Percentiles rank a stretch among this genome's conserved stretches.
Evolutionary conservation across 2,113 vertebrate species (phyloP).

Genomic region (Dicaeum eximium): DNA sequence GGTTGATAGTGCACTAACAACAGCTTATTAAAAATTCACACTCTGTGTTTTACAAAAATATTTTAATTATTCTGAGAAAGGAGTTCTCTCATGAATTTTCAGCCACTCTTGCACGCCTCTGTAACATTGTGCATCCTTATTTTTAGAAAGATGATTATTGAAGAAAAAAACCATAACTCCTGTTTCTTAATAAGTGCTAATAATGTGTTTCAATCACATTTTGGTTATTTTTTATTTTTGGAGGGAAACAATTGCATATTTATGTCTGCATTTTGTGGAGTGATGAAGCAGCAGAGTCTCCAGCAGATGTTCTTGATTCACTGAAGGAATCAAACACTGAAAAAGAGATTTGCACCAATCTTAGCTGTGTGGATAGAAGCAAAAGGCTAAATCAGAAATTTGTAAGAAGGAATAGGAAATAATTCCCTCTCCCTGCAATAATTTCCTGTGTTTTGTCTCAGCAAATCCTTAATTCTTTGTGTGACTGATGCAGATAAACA

Average conservation of each 20-base stretch:
- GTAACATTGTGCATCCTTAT: neutral
- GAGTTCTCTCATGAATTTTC: neutral
- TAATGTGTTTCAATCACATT: neutral
- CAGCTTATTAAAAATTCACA: neutral
- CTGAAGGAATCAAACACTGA: neutral
- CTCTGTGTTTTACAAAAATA: neutral
- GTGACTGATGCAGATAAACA: neutral
- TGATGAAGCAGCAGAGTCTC: neutral
- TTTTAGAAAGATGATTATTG: neutral
- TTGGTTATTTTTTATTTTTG: neutral
- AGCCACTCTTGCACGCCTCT: neutral
- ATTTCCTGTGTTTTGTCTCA: neutral
- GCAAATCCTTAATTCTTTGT: neutral
- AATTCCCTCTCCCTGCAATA: neutral
- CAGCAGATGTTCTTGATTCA: neutral
- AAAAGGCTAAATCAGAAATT: neutral
- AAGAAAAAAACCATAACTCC: neutral
- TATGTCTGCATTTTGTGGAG: neutral
- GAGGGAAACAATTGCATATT: neutral
- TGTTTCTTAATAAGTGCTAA: neutral
- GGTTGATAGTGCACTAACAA: neutral
- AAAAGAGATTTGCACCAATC: neutral
- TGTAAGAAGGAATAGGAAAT: neutral
- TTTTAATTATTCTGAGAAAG: neutral
- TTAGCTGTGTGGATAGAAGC: neutral